Percentiles rank a stretch among this genome's conserved stretches.
phyloP scores from a whole-genome alignment of 2,888 invertebrate species.

The Sesia bembeciformis region DNA sequence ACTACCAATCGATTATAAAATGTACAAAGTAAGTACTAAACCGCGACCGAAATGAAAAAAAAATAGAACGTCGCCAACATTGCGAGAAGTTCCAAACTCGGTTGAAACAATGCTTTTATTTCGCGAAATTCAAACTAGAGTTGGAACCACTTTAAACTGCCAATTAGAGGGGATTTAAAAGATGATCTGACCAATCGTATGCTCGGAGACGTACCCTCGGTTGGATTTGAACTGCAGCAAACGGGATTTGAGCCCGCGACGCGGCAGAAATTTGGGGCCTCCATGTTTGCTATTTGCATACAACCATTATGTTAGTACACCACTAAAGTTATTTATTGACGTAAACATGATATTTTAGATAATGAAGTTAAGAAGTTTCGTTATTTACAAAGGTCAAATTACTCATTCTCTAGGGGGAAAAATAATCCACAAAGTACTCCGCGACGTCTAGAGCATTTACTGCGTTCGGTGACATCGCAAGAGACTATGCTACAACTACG shows the following conservation, averaged over 20 bases:
- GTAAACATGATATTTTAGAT: background rate
- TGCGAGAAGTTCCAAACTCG: background rate
- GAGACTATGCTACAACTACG: no score
- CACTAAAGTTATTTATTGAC: background rate
- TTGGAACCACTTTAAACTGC: background rate
- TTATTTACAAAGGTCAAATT: background rate
- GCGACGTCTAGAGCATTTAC: no score
- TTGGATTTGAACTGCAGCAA: conserved; percentile 92
- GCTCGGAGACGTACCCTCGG: conserved; percentile 83
- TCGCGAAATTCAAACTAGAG: background rate
- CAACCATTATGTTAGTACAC: conserved; percentile 30
- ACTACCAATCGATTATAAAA: no score
- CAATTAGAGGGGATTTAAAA: background rate
- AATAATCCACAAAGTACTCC: no score
- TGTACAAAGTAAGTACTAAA: no score
- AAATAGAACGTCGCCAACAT: no score
- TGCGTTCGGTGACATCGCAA: no score
- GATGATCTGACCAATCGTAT: conserved; percentile 54
- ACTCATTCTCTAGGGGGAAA: no score
- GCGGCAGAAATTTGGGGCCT: conserved; percentile 91
- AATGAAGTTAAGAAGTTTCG: no score
- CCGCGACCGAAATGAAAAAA: background rate
- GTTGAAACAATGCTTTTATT: background rate
- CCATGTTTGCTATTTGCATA: conserved; percentile 74
- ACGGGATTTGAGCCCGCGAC: conserved; percentile 92